phyloP scores from a whole-genome alignment of 64 coral and sea anemone genomes.

The Montipora foliosa region DNA sequence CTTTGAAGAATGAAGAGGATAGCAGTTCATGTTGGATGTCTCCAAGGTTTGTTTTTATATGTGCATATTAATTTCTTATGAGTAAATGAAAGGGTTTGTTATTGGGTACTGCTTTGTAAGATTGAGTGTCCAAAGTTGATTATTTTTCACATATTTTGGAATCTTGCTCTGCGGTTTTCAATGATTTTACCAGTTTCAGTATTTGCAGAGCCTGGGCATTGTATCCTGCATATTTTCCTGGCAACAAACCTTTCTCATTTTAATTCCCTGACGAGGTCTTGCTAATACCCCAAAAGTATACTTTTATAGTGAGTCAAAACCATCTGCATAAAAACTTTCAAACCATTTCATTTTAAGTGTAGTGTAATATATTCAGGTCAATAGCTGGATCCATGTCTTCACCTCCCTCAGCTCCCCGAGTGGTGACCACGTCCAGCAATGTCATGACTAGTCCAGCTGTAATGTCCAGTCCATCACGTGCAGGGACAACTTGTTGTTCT shows the following conservation, averaged over 20 bases:
- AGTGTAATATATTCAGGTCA: slow-evolving; percentile 26
- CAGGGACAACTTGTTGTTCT: not conserved
- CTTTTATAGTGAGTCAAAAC: not conserved
- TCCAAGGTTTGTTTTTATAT: slow-evolving; percentile 3
- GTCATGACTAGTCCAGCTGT: slow-evolving; percentile 1
- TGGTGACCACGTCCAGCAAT: slow-evolving; percentile 3
- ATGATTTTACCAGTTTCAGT: too few species aligned
- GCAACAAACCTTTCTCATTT: too few species aligned
- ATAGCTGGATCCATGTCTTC: slow-evolving; percentile 36
- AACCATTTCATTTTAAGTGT: not conserved
- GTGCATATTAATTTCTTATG: too few species aligned
- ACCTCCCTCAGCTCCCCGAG: slow-evolving; percentile 5
- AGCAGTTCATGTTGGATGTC: slow-evolving; percentile 45
- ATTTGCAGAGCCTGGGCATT: too few species aligned
- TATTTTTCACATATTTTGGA: too few species aligned
- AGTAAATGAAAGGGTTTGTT: too few species aligned
- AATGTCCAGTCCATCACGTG: not conserved
- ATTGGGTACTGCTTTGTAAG: too few species aligned
- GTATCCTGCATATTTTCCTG: too few species aligned
- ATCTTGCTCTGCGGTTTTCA: too few species aligned
- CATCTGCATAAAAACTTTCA: not conserved
- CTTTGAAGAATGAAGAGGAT: slow-evolving; percentile 27
- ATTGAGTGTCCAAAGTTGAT: too few species aligned
- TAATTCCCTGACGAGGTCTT: not conserved
- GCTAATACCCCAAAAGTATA: not conserved